Percentiles rank a stretch among this genome's conserved stretches.
These are phyloP conservation scores for Sphaerophoria taeniata DNA, from an alignment of 2,888 invertebrate species.

Conservation along the genomic window DNA sequence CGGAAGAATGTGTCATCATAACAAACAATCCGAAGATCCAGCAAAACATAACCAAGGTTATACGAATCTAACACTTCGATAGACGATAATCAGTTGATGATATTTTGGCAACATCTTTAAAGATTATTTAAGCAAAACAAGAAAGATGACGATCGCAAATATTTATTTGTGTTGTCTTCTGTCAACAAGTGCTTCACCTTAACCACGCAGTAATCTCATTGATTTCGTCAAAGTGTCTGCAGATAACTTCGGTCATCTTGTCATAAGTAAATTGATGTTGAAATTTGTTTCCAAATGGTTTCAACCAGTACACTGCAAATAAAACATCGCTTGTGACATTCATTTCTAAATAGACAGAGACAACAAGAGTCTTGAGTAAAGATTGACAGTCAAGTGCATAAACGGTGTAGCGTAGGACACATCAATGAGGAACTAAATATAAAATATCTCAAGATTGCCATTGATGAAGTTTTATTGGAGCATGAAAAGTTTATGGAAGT, in stretches of 20 bases:
- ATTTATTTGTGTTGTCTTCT: background rate
- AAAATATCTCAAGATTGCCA: slow-evolving; percentile 1
- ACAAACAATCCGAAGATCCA: background rate
- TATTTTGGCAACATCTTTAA: background rate
- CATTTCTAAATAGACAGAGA: background rate
- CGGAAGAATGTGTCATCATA: slow-evolving; percentile 1
- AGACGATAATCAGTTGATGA: background rate
- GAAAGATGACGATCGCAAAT: too few relatives aligned
- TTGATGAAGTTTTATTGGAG: slow-evolving; percentile 21
- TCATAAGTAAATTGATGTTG: slow-evolving; percentile 5
- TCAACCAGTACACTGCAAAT: slow-evolving; percentile 14
- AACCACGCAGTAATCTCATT: background rate
- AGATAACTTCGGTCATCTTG: background rate
- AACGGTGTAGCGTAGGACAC: slow-evolving; percentile 4
- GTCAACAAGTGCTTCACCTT: background rate
- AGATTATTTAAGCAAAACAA: background rate
- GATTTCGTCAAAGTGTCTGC: background rate
- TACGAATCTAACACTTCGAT: slow-evolving; percentile 1
- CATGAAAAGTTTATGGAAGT: background rate
- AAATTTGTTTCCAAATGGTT: slow-evolving; percentile 3
- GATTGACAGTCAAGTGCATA: slow-evolving; percentile 32
- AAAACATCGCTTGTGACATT: background rate
- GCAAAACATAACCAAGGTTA: background rate
- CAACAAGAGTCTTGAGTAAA: slow-evolving; percentile 2
- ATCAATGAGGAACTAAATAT: slow-evolving; percentile 2